A percentile compares a stretch with the other conserved stretches of the same genome.
Evolutionary conservation across 2,888 invertebrate species (phyloP).

Genomic region (Netelia melanura): DNA sequence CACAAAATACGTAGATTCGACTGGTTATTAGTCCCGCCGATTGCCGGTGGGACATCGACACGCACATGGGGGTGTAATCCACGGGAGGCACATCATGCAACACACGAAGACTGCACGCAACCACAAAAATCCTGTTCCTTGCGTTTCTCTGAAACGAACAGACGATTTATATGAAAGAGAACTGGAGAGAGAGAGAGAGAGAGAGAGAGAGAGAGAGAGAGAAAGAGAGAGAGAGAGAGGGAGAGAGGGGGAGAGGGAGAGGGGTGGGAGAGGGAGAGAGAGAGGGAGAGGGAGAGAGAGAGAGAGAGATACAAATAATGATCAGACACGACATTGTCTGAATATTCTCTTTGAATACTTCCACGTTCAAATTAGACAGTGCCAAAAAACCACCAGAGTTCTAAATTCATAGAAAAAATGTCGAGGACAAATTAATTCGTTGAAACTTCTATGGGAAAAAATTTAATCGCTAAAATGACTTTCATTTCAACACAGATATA

Average conservation of each 20-base stretch:
- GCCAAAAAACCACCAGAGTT: too few relatives aligned
- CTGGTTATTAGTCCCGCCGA: constrained; percentile 54
- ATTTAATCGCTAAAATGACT: too few relatives aligned
- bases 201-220: neutral
- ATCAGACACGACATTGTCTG: too few relatives aligned
- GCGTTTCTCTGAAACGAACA: constrained; percentile 28
- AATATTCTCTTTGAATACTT: too few relatives aligned
- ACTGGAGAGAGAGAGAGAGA: neutral
- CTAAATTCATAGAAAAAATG: too few relatives aligned
- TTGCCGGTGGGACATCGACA: constrained; percentile 54
- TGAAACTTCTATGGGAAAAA: too few relatives aligned
- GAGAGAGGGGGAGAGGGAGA: too few relatives aligned
- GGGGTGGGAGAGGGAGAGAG: too few relatives aligned
- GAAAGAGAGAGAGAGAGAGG: too few relatives aligned
- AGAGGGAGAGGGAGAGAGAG: neutral
- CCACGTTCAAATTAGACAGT: too few relatives aligned
- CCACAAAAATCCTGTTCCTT: constrained; percentile 51
- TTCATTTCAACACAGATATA: too few relatives aligned
- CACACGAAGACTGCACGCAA: constrained; percentile 63
- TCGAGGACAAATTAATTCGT: too few relatives aligned
- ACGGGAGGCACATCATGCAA: constrained; percentile 63
- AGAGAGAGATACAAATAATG: neutral
- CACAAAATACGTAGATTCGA: constrained; percentile 31
- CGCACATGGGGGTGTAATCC: constrained; percentile 64
- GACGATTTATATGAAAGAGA: constrained; percentile 21